A percentile compares a stretch with the other conserved stretches of the same genome.
Evolutionary conservation across 2,888 invertebrate genomes (phyloP).

Genomic region (Tetramorium bicarinatum): DNA sequence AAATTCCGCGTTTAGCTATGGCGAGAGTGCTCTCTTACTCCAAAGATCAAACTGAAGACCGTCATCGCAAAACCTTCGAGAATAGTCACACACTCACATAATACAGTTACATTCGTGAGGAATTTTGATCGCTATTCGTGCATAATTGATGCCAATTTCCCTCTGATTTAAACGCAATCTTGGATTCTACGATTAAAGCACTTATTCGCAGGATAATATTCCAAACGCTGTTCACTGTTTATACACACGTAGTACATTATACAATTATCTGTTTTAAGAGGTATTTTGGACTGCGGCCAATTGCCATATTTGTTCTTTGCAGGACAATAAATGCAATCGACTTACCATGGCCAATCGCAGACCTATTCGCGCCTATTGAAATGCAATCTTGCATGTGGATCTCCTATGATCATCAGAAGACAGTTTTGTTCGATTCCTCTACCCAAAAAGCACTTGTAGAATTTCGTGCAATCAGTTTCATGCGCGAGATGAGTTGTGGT

Average conservation of each 20-base stretch:
- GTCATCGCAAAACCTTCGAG: not conserved
- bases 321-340: constrained; percentile 2
- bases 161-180: not conserved
- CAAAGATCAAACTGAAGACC: not conserved
- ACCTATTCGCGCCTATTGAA: not conserved
- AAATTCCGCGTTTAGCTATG: not conserved
- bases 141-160: not conserved
- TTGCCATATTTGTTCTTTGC: no score
- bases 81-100: not conserved
- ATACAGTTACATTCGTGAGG: not conserved
- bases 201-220: accelerated
- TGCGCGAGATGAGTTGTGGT: not conserved
- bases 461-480: constrained; percentile 12
- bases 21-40: not conserved
- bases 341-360: constrained; percentile 33
- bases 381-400: not conserved
- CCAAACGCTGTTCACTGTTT: not conserved
- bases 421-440: not conserved
- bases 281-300: not conserved
- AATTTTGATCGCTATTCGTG: not conserved
- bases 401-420: not conserved
- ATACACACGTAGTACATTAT: not conserved
- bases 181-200: constrained; percentile 40
- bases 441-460: constrained; percentile 15
- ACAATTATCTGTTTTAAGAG: not conserved